Conservation (phyloP, 2,113 vertebrate genomes). For the Lipophrys pholis region DNA sequence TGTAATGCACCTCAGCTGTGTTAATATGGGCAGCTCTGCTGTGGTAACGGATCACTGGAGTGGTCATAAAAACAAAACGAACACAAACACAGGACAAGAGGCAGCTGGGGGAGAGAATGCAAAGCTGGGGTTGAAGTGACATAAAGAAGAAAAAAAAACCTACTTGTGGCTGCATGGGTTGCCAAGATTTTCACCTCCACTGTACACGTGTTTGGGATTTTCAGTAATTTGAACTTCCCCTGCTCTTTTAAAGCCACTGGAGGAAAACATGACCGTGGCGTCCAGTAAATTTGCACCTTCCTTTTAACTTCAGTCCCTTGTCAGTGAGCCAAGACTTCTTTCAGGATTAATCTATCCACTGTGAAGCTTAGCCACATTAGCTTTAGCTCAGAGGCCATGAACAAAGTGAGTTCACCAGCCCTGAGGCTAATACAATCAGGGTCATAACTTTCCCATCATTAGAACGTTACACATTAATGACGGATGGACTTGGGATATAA, state of each 20-base stretch:
- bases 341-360: constrained; percentile 63
- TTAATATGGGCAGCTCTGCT: constrained; percentile 76
- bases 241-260: constrained; percentile 27
- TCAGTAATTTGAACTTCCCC: constrained; percentile 26
- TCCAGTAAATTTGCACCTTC: constrained; percentile 48
- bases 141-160: constrained; percentile 39
- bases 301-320: constrained; percentile 61
- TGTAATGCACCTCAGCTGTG: constrained; percentile 84
- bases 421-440: constrained; percentile 61
- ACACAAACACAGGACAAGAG: constrained; percentile 58
- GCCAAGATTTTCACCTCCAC: constrained; percentile 14
- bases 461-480: constrained; percentile 63
- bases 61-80: constrained; percentile 79
- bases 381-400: constrained; percentile 63
- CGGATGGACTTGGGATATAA: constrained; percentile 33
- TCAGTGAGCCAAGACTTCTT: constrained; percentile 67
- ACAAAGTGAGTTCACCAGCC: constrained; percentile 72
- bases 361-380: constrained; percentile 65
- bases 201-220: constrained; percentile 29
- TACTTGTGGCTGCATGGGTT: background rate
- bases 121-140: constrained; percentile 12
- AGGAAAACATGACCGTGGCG: constrained; percentile 26
- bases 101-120: constrained; percentile 31
- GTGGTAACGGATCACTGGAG: constrained; percentile 74
- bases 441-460: constrained; percentile 76